Percentiles rank a stretch among this genome's conserved stretches.
These are phyloP conservation scores for Melipona quadrifasciata DNA, from an alignment of 1,140 invertebrate species.

Conservation along the genomic window DNA sequence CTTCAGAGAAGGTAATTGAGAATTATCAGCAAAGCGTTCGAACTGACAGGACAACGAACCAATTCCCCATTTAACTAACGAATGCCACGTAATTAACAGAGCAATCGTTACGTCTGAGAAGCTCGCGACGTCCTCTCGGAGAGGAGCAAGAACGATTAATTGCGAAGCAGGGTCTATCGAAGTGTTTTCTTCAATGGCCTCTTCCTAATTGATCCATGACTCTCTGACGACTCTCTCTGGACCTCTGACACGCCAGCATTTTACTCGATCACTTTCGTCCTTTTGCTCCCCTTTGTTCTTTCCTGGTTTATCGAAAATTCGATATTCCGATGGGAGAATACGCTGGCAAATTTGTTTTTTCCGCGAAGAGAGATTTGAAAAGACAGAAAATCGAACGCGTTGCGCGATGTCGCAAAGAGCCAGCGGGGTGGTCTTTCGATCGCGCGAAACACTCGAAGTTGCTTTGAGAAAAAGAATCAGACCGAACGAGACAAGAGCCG, in stretches of 20 bases:
- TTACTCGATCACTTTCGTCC: background rate
- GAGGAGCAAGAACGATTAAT: background rate
- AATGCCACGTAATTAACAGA: background rate
- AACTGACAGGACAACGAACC: background rate
- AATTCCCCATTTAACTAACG: background rate
- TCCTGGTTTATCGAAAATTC: background rate
- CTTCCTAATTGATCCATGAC: background rate
- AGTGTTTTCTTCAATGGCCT: background rate
- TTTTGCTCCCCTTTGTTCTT: background rate
- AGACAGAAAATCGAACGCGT: too few species aligned
- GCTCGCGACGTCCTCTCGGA: background rate
- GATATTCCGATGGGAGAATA: background rate
- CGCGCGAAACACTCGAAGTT: constrained; percentile 25
- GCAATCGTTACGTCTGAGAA: background rate
- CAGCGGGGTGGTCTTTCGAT: background rate
- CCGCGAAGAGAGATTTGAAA: too few species aligned
- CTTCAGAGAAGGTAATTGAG: too few species aligned
- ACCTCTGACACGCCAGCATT: background rate
- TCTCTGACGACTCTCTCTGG: background rate
- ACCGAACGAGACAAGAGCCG: constrained; percentile 51
- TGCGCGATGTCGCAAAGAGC: too few species aligned
- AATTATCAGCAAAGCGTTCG: background rate
- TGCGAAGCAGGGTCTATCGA: background rate
- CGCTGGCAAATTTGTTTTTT: too few species aligned
- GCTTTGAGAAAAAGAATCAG: constrained; percentile 61